phyloP scores from a whole-genome alignment of 2,797 vertebrate species.

The Telmatherina bonti region DNA sequence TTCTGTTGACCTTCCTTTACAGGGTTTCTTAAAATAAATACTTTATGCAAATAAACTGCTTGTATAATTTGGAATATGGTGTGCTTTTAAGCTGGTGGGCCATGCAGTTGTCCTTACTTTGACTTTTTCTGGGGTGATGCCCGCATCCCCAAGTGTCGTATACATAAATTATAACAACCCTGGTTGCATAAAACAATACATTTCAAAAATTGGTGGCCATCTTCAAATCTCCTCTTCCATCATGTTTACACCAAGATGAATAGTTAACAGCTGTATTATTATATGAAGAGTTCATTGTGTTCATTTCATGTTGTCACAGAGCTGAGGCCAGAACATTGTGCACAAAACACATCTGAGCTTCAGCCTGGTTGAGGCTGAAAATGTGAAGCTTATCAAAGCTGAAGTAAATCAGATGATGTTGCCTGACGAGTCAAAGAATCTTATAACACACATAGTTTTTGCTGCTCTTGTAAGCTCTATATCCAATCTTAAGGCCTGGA shows the following conservation, averaged over 20 bases:
- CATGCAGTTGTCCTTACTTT: too few relatives aligned
- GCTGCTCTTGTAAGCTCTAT: not conserved
- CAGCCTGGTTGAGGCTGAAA: not conserved
- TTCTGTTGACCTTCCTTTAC: too few relatives aligned
- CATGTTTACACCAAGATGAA: not conserved
- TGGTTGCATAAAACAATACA: too few relatives aligned
- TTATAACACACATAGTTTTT: not conserved
- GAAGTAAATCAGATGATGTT: not conserved
- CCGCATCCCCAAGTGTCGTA: too few relatives aligned
- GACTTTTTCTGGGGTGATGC: too few relatives aligned
- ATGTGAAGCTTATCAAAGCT: conserved; percentile 10
- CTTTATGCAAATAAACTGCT: too few relatives aligned
- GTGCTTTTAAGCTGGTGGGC: too few relatives aligned
- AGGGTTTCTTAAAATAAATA: too few relatives aligned
- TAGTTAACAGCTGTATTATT: not conserved
- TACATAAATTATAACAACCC: too few relatives aligned
- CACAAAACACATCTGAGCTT: not conserved
- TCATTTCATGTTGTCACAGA: not conserved
- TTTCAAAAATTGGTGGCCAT: not conserved
- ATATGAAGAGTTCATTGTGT: not conserved
- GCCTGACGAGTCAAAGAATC: conserved; percentile 3
- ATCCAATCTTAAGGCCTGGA: too few relatives aligned
- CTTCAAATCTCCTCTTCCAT: not conserved
- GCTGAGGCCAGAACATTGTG: not conserved
- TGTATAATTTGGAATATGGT: too few relatives aligned